Evolutionary conservation across 2,113 vertebrate species (phyloP), one percentile per base, ranked within the genome.

Genomic region (Isurus oxyrinchus): DNA sequence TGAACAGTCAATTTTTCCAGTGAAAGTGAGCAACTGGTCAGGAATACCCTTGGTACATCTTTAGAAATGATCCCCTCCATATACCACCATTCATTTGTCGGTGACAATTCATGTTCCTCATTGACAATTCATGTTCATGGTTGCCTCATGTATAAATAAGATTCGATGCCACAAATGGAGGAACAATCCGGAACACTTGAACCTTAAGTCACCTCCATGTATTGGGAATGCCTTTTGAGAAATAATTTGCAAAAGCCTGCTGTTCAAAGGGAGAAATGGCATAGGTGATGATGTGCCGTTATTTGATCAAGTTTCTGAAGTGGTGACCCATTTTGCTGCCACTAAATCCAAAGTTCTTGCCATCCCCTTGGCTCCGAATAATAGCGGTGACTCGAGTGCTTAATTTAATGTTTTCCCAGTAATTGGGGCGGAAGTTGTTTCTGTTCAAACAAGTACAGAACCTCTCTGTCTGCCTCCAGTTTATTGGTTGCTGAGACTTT

Each of bases 261-360:
- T n/a, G n/a, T n/a, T n/a, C 44, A 49, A 49, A 49, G 44, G 44
- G 44, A 49, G 44, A 49, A 1, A 49, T 49, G 44, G 44, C 27
- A 99, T 98, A 99, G 95, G 98, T 98, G 97, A 99, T 98, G 13
- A 99, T 94, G 96, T 99, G 99, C 72, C 99, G 98, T 87, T 99
- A 66, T 96, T 97, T 98, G 0, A 98, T 97, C 97, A 99, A 97
- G 79, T 99, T 97, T 97, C 99, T 99, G 84, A 99, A 99, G 96
- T 99, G 98, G 0, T 76, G 97, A 13, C 98, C 98, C 99, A 99
- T 99, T 95, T 96, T 98, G 44, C 96, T 96, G 55, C 13, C 25
- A 67, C 3, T 10, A 44, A 94, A 25, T 94, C 91, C 61, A 44
- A 67, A n/a, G 55, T 31, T 67, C 61, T 67, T 49, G 44, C 44